Evolutionary conservation across 2,113 vertebrate genomes (phyloP).

Genomic region (Indicator indicator): DNA sequence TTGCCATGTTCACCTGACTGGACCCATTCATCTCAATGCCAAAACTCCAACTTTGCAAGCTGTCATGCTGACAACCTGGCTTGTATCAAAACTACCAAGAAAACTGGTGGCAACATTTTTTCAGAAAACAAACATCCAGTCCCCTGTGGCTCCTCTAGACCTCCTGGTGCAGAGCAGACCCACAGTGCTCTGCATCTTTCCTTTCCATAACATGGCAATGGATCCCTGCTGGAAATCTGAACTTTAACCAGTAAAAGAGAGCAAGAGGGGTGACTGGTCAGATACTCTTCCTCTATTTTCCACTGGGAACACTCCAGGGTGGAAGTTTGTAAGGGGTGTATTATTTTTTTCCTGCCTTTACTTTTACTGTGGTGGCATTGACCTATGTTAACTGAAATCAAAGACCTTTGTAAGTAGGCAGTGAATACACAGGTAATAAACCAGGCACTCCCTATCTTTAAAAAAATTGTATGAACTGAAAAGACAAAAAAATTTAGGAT

Average conservation of each 20-base stretch:
- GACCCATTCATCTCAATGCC: neutral
- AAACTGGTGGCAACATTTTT: constrained; percentile 30
- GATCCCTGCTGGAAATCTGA: neutral
- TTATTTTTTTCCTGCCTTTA: neutral
- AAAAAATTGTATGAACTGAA: neutral
- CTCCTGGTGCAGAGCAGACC: neutral
- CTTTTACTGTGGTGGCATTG: neutral
- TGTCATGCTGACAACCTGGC: neutral
- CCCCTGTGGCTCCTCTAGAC: neutral
- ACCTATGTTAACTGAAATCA: neutral
- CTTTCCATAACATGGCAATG: neutral
- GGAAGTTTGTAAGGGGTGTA: neutral
- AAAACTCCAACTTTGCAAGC: neutral
- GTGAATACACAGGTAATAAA: neutral
- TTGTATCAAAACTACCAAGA: neutral
- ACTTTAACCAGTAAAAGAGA: neutral
- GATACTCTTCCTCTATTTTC: neutral
- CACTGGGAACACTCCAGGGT: neutral
- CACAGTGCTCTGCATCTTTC: neutral
- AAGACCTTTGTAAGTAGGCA: neutral
- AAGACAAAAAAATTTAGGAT: neutral
- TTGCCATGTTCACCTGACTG: neutral
- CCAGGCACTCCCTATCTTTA: neutral
- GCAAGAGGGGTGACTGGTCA: neutral
- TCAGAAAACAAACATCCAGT: neutral